Base-by-base conservation (phyloP, 2,797 vertebrate species). In the Enteromius paludinosus region DNA sequence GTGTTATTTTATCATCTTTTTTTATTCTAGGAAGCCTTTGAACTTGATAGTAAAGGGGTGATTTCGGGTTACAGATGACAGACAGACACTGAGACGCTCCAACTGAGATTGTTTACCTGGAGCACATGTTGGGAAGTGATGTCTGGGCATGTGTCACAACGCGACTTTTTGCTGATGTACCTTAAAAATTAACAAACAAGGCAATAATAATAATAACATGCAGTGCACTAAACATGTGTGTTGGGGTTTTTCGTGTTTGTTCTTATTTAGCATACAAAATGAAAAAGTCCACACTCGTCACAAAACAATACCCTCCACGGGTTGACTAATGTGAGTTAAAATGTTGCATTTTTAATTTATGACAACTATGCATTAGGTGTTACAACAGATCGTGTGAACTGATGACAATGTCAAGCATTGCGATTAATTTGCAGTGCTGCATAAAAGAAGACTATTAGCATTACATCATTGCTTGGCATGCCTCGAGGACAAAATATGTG, bases 401-500 rank as follows among this genome's bases (percentile, higher is more conserved):
- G 33, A 56, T 74, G 5, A 74, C 43, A 54, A 38, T 54, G 74
- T 43, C 30, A 59, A 49, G 41, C n/a, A 5, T 2, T 8, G 72
- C 2, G 28, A 76, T 52, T 84, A 1, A 49, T 62, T 56, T 30
- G 43, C 69, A 75, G 15, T 10, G 18, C 33, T 80, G 70, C 68
- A 14, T 41, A 28, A 52, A 75, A 74, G 20, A 54, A 73, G 59
- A n/a, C 23, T 30, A 17, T 66, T 23, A 62, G 75, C 17, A 70
- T 85, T 66, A 85, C 84, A 79, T 74, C 84, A 85, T 56, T 47
- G 75, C 68, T 61, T 71, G 59, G 65, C 56, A 65, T 56, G 65
- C 59, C 56, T 65, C 20, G 5, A 66, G 70, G 38, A 69, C 41
- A 72, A 77, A 76, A 65, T 70, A 49, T 70, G 65, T 64, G 64